Evolutionary conservation across 1,140 invertebrate genomes (phyloP).

Genomic region (Sminthurides bifidus): DNA sequence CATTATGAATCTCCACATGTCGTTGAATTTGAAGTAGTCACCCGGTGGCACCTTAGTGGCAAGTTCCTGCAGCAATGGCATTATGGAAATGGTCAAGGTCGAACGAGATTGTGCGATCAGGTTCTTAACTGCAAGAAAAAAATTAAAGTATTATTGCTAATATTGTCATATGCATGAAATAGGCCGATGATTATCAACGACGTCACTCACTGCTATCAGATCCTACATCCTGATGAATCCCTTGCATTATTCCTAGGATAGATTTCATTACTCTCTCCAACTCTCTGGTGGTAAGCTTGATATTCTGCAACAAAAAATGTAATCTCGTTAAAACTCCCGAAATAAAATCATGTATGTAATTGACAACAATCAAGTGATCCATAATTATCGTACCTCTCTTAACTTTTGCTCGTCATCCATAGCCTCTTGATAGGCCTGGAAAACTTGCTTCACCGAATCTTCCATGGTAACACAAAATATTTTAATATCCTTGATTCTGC

Average conservation of each 20-base stretch:
- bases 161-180: neutral
- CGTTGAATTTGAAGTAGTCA: constrained; percentile 70
- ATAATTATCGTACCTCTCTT: constrained; percentile 43
- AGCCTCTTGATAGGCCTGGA: constrained; percentile 50
- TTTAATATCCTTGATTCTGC: no score
- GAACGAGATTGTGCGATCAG: constrained; percentile 47
- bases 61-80: constrained; percentile 46
- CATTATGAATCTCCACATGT: constrained; percentile 72
- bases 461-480: no score
- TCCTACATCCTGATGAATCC: constrained; percentile 49
- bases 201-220: constrained; percentile 39
- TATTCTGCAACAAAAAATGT: constrained; percentile 45
- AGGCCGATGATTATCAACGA: neutral
- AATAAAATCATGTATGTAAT: neutral
- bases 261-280: constrained; percentile 56
- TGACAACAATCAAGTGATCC: constrained; percentile 6
- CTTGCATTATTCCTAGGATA: constrained; percentile 54
- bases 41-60: constrained; percentile 47
- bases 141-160: constrained; percentile 10
- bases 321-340: neutral
- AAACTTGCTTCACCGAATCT: constrained; percentile 40
- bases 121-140: constrained; percentile 41
- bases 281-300: constrained; percentile 51
- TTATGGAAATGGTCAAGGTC: constrained; percentile 45
- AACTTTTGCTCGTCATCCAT: constrained; percentile 51